Base-by-base conservation (phyloP, 2,113 vertebrate genomes). In the Oncorhynchus nerka region DNA sequence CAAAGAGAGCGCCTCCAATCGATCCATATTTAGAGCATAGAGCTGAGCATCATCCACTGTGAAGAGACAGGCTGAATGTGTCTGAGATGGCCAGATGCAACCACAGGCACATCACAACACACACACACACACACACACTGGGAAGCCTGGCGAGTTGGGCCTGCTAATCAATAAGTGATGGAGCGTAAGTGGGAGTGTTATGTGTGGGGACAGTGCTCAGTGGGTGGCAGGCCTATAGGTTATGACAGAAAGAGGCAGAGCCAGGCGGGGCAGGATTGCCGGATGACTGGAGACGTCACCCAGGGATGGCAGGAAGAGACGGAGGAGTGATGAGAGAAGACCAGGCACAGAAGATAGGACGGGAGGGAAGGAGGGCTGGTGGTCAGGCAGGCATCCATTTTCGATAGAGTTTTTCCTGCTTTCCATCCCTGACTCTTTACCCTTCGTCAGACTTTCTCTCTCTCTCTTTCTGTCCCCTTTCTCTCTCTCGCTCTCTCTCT, bases 111-210 rank as follows among this genome's bases (percentile, higher is more conserved):
- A 7, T 8, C 34, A 34, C 34, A 34, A 32, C 5, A 32, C 32
- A 32, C 34, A 34, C 1, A 61, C n/a, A 61, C 59, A 22, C 59
- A 61, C 6, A 22, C 59, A 62, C 59, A 22, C 59, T 16, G 6
- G n/a, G 20, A 62, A 6, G n/a, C 9, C 70, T 19, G 49, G 9
- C 4, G 51, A 19, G 51, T 48, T 55, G 34, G 68, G 57, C 73
- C 28, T 75, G 70, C 75, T 83, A 75, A 80, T 83, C 82, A 78
- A 80, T 74, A 77, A 72, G 67, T 80, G 80, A 77, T 78, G 82
- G 75, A 78, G 75, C 75, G 65, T 80, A 83, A 80, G 75, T 75
- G 51, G 68, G 71, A 78, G 75, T 72, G 67, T 78, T 72, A 77
- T 78, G 78, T 11, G 3, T 66, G 68, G 55, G 77, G 77, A 79